Conservation (phyloP, 2,888 invertebrate genomes). For the Apeira syringaria region DNA sequence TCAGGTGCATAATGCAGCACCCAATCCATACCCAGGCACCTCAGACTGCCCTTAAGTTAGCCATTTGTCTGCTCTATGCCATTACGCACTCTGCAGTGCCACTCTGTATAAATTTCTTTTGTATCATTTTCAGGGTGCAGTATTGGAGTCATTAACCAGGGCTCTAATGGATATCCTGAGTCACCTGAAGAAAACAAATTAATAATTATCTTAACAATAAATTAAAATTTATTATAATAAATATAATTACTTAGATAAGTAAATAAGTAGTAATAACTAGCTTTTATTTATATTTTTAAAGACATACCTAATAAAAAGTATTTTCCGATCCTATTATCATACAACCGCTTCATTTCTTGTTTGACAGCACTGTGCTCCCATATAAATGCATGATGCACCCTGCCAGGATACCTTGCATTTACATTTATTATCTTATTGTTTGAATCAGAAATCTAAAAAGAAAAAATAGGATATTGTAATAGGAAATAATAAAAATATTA, state of each 20-base stretch:
- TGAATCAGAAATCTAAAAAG: background rate
- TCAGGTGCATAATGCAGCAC: conserved; percentile 5
- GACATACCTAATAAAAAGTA: background rate
- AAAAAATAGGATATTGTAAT: too few relatives aligned
- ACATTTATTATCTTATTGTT: background rate
- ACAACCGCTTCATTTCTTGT: background rate
- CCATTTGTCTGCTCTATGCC: conserved; percentile 6
- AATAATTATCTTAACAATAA: background rate
- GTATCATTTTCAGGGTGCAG: background rate
- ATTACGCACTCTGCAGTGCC: conserved; percentile 8
- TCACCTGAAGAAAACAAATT: background rate
- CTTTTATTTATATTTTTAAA: background rate
- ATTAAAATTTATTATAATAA: background rate
- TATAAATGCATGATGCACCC: background rate
- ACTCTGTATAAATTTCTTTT: conserved; percentile 15
- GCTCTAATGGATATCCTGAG: background rate
- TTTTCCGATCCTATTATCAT: background rate
- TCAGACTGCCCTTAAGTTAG: conserved; percentile 2
- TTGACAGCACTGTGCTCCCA: background rate
- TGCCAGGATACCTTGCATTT: background rate
- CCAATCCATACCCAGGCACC: conserved; percentile 5
- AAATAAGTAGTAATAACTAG: background rate
- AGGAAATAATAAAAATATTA: too few relatives aligned
- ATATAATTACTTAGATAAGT: background rate
- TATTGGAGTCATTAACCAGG: background rate